Base-by-base conservation (phyloP, 2,888 invertebrate genomes). In the Odontomyia ornata region DNA sequence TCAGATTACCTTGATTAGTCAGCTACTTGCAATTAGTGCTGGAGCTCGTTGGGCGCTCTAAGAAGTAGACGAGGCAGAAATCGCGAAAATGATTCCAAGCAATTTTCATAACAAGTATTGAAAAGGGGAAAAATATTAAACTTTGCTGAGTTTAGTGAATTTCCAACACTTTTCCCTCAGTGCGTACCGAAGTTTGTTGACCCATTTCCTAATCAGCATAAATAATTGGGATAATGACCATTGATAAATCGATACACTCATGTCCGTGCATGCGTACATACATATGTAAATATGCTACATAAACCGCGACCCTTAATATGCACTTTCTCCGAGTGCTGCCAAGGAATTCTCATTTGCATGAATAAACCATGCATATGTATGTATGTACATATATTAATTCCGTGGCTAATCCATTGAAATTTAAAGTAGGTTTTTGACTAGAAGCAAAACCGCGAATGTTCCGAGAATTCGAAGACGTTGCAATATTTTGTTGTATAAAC, bases 1-100 rank as follows among this genome's bases (percentile, higher is more conserved):
- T 28, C 64, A 30, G 30, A 64, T 67, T 36, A 67, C 67, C 67
- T 67, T 67, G 43, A 43, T 67, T 67, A 43, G 67, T 36, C 46
- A 67, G 67, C 13, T 4, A 15, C 52, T 52, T 52, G n/a, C n/a
- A n/a, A n/a, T n/a, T n/a, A n/a, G n/a, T n/a, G n/a, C n/a, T n/a
- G 13, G 52, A 9, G 36, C 36, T 36, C 9, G 36, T 9, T 36
- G 36, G 5, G n/a, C 15, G 18, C 52, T 3, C 15, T 3, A 4
- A 52, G 15, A 52, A 52, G 13, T 4, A n/a, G 15, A 52, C 18
- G 18, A 52, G 43, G 43, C 15, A 52, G 52, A 4, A 52, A 15
- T 5, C 36, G 9, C 3, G 36, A 36, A 36, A 36, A 36, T 36
- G 36, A 36, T 9, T 36, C 9, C 36, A 5, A 36, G n/a, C n/a